Percentiles rank a stretch among this genome's conserved stretches.
phyloP scores from a whole-genome alignment of 30 jellyfish, hydroid and myxozoan species.

The Chrysaora quinquecirrha region DNA sequence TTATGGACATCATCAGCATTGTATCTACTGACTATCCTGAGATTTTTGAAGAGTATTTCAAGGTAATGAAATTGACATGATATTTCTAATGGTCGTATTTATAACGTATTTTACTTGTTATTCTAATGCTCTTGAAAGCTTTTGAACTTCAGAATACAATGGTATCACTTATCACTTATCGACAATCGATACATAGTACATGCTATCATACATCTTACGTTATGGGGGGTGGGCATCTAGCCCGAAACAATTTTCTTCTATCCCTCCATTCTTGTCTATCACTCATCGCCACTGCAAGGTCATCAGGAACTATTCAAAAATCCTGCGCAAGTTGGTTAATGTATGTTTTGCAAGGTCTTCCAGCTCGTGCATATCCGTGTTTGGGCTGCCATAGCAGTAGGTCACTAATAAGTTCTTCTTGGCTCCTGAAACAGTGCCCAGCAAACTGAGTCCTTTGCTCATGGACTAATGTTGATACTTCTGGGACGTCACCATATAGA shows the following conservation, averaged over 20 bases:
- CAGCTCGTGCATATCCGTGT: neutral
- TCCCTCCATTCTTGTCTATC: neutral
- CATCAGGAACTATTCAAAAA: neutral
- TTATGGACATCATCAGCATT: constrained; percentile 73
- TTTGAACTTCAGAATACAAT: too few species aligned
- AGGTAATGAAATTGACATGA: too few species aligned
- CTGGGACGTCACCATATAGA: too few species aligned
- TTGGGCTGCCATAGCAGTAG: neutral
- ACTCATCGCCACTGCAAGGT: neutral
- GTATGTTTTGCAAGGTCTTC: neutral
- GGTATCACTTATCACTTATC: too few species aligned
- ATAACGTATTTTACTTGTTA: too few species aligned
- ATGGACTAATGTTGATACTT: too few species aligned
- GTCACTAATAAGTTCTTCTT: neutral
- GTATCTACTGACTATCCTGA: constrained; percentile 92
- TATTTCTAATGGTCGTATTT: too few species aligned
- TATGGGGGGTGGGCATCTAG: neutral
- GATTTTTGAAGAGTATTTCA: constrained; percentile 90
- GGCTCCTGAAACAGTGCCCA: neutral
- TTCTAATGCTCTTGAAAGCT: too few species aligned
- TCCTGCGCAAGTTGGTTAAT: neutral
- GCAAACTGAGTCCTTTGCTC: neutral
- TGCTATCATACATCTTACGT: neutral
- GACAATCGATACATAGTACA: too few species aligned
- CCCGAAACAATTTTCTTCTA: neutral